Conservation (phyloP, 2,888 invertebrate species). For the Lordiphosa fenestrarum region DNA sequence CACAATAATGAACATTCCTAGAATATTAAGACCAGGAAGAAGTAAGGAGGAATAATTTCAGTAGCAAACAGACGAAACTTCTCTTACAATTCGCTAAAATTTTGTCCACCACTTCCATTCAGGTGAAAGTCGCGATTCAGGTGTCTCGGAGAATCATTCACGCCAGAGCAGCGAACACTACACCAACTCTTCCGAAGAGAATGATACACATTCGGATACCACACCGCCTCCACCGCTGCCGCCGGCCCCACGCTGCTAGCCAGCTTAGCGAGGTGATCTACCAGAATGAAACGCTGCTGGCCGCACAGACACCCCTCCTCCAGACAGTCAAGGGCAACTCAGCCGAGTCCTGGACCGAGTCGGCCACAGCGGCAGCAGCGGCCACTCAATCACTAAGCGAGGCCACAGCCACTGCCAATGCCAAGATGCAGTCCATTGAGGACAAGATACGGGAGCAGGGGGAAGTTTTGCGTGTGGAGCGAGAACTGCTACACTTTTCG, state of each 20-base stretch:
- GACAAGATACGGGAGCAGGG: conserved; percentile 86
- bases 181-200: conserved; percentile 88
- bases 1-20: no score
- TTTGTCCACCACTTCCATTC: neutral
- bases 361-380: conserved; percentile 76
- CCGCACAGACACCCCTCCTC: conserved; percentile 69
- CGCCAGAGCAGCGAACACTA: conserved; percentile 91
- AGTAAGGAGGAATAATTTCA: no score
- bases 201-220: conserved; percentile 79
- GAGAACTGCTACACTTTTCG: conserved; percentile 85
- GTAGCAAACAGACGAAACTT: no score
- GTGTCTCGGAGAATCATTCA: conserved; percentile 88
- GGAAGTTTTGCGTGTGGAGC: conserved; percentile 89
- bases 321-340: conserved; percentile 76
- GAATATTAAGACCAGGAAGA: no score
- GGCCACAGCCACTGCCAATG: conserved; percentile 78
- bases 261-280: conserved; percentile 61
- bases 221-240: conserved; percentile 63
- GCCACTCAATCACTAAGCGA: conserved; percentile 81
- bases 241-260: conserved; percentile 24
- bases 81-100: no score
- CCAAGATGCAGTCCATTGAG: conserved; percentile 84
- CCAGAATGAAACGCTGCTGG: conserved; percentile 68
- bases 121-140: conserved; percentile 89
- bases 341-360: conserved; percentile 77